These are phyloP conservation scores for Linnaemya vulpina DNA, from an alignment of 2,888 invertebrate genomes.

Conservation along the genomic window DNA sequence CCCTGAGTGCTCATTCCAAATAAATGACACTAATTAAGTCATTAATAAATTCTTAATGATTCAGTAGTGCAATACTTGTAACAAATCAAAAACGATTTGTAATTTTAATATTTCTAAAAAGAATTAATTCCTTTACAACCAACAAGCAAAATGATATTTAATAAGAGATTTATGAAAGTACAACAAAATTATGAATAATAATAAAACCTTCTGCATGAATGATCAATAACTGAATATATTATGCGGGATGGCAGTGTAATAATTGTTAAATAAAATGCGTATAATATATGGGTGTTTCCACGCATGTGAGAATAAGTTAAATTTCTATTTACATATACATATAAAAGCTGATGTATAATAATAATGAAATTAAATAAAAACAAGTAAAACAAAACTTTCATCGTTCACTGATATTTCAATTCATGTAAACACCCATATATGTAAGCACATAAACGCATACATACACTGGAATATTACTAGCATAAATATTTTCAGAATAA, in stretches of 20 bases:
- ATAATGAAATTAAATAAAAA: too few relatives aligned
- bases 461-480: background rate
- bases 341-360: too few relatives aligned
- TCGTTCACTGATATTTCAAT: background rate
- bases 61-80: too few relatives aligned
- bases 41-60: too few relatives aligned
- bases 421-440: background rate
- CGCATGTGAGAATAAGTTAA: too few relatives aligned
- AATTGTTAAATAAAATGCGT: conserved; percentile 21
- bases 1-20: too few relatives aligned
- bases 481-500: conserved; percentile 10
- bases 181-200: conserved; percentile 4
- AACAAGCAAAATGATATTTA: background rate
- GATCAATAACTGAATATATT: conserved; percentile 32
- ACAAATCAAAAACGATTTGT: too few relatives aligned
- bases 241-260: conserved; percentile 37
- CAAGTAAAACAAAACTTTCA: too few relatives aligned
- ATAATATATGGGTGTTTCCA: conserved; percentile 18
- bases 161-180: background rate
- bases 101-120: background rate
- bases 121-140: background rate
- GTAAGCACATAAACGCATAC: too few relatives aligned
- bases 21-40: too few relatives aligned
- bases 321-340: too few relatives aligned
- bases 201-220: conserved; percentile 53